These are phyloP conservation scores for Cygnus atratus DNA, from an alignment of 2,113 vertebrate genomes.

Conservation along the genomic window DNA sequence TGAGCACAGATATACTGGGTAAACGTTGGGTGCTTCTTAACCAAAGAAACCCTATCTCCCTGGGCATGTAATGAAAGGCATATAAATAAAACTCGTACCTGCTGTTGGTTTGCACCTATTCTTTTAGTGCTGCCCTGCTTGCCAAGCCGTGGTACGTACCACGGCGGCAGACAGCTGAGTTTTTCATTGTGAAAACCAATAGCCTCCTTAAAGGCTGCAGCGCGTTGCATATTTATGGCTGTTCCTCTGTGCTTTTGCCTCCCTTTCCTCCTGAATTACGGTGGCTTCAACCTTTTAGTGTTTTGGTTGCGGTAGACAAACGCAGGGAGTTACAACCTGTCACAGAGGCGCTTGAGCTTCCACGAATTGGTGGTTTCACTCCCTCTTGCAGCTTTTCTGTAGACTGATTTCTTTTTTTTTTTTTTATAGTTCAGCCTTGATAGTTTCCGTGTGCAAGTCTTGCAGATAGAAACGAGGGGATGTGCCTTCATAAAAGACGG, in stretches of 20 bases:
- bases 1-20: background rate
- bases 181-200: background rate
- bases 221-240: background rate
- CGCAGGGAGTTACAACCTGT: background rate
- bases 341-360: background rate
- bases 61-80: background rate
- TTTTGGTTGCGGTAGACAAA: constrained; percentile 1
- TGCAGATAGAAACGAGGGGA: background rate
- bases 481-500: background rate
- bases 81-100: background rate
- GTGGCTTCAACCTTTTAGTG: background rate
- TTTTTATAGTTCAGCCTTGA: background rate
- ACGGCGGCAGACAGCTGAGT: background rate
- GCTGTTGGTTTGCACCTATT: background rate
- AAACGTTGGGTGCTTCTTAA: background rate
- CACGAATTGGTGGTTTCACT: background rate
- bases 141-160: background rate
- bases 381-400: background rate
- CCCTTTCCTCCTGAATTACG: background rate
- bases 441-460: background rate
- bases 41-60: background rate
- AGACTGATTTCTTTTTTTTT: background rate
- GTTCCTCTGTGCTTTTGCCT: background rate
- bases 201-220: background rate
- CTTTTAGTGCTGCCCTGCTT: background rate